These are phyloP conservation scores for Larimichthys polyactis DNA, from an alignment of 2,113 vertebrate species.

Conservation along the genomic window DNA sequence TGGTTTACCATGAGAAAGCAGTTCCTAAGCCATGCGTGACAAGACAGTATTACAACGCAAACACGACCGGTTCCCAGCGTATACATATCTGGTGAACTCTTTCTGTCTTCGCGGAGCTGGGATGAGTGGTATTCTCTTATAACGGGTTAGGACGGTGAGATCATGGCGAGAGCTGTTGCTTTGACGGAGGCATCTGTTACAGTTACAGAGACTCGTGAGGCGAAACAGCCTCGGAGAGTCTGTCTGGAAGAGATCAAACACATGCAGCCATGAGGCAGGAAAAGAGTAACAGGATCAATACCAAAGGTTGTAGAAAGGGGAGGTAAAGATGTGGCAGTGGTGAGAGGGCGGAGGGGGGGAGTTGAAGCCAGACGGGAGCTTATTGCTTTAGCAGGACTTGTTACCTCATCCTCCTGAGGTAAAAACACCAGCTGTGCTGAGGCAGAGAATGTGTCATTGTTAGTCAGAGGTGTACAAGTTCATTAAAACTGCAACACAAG, in stretches of 20 bases:
- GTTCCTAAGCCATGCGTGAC: conserved; percentile 36
- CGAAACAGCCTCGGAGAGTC: conserved; percentile 31
- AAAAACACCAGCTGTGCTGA: conserved; percentile 71
- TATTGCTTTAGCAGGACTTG: conserved; percentile 74
- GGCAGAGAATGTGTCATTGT: conserved; percentile 60
- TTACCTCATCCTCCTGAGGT: conserved; percentile 69
- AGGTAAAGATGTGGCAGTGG: conserved; percentile 39
- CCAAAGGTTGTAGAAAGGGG: conserved; percentile 35
- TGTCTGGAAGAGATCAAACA: conserved; percentile 76
- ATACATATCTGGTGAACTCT: conserved; percentile 40
- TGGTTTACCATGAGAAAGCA: conserved; percentile 9
- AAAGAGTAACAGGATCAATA: conserved; percentile 66
- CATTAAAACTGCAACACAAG: conserved; percentile 40
- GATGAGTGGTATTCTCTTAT: conserved; percentile 53
- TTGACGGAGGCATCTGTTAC: conserved; percentile 59
- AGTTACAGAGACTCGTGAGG: conserved; percentile 52
- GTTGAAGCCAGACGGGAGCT: conserved; percentile 48
- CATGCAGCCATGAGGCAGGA: conserved; percentile 47
- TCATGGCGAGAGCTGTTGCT: conserved; percentile 45
- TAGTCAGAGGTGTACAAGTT: conserved; percentile 39
- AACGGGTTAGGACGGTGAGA: conserved; percentile 43
- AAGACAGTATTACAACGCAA: conserved; percentile 39
- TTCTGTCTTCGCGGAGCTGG: conserved; percentile 30
- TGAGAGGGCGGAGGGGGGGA: not conserved
- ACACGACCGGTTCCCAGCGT: conserved; percentile 38